These are phyloP conservation scores for Anastatus disparis DNA, from an alignment of 1,140 invertebrate genomes.

Conservation along the genomic window DNA sequence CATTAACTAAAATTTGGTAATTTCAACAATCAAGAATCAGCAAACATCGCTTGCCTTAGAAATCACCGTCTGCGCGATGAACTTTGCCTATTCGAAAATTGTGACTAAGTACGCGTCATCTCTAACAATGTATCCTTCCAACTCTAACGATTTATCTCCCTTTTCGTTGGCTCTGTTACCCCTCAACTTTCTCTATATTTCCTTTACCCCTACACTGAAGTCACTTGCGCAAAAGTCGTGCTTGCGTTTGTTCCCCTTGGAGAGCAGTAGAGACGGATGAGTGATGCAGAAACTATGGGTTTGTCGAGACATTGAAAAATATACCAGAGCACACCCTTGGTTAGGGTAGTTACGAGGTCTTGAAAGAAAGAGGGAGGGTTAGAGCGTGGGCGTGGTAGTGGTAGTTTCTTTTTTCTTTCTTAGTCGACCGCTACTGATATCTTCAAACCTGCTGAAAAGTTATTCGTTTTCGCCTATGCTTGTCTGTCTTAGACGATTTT, in stretches of 20 bases:
- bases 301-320: conserved; percentile 35
- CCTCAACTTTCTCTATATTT: conserved; percentile 17
- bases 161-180: background rate
- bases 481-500: background rate
- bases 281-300: conserved; percentile 40
- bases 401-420: background rate
- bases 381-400: conserved; percentile 13
- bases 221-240: conserved; percentile 35
- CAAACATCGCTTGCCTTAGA: conserved; percentile 4
- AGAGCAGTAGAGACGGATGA: conserved; percentile 24
- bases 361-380: background rate
- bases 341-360: conserved; percentile 7
- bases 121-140: conserved; percentile 36
- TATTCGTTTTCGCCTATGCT: conserved; percentile 4
- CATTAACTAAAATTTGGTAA: no score
- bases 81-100: conserved; percentile 32
- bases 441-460: conserved; percentile 12
- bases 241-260: conserved; percentile 7
- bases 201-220: background rate
- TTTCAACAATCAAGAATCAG: no score
- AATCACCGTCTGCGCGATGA: conserved; percentile 21
- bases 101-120: conserved; percentile 37
- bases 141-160: conserved; percentile 36
- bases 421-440: conserved; percentile 11
- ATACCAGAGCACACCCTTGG: background rate